Base-by-base conservation (phyloP, 1,140 invertebrate species). In the Aphidius ervi region DNA sequence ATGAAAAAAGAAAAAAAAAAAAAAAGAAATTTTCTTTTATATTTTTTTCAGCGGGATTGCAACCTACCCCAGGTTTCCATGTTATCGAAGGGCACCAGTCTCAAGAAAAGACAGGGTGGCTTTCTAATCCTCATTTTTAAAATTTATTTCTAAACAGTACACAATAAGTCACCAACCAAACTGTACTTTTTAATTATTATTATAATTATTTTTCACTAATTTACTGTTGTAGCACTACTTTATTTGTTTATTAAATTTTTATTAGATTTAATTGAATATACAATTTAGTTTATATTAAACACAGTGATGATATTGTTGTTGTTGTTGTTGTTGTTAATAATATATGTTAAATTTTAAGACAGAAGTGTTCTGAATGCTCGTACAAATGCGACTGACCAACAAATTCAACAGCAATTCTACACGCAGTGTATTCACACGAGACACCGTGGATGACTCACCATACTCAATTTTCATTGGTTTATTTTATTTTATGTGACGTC, bases 41-140 rank as follows among this genome's bases (percentile, higher is more conserved):
- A 16, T 16, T 16, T 31, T 31, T 31, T 31, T 4, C 23, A 31
- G 4, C 23, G 23, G 23, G 4, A 31, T 1, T 31, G 23, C 23
- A 49, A 82, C 81, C 72, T 78, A 84, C 83, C 78, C 74, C 81
- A 81, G 63, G 77, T 73, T 50, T 81, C 81, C 49, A 78, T 70
- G 56, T 74, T 71, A 58, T 76, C 71, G 42, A 85, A 70, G 61
- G 84, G 84, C 66, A 83, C 81, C 58, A 85, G 83, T 65, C 82
- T 78, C 20, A 86, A 74, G 42, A 86, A 82, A 58, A 86, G 80
- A 69, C 85, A 86, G 67, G 84, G 83, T 61, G 83, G 82, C 71
- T 85, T 81, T 76, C 85, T 87, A 70, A 86, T 82, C 78, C 84
- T 83, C 85, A 86, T 87, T 67, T 80, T 82, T 9, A 47, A 9